These are phyloP conservation scores for Aphodius sticticus DNA, from an alignment of 2,888 invertebrate species.

Conservation along the genomic window DNA sequence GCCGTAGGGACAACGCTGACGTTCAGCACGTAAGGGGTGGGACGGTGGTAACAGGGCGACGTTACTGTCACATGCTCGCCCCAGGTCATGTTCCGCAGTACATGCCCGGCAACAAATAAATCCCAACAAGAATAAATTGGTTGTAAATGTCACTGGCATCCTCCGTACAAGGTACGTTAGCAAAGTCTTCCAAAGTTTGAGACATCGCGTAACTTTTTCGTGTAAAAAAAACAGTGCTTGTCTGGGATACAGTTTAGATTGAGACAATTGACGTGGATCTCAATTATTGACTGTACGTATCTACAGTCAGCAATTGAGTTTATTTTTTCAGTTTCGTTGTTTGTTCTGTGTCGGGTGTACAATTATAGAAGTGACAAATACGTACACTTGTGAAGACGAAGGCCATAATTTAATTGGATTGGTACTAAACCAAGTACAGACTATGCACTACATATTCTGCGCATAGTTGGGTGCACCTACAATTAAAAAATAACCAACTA, in stretches of 20 bases:
- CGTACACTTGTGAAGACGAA: too few relatives aligned
- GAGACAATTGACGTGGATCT: not conserved
- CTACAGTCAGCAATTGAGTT: too few relatives aligned
- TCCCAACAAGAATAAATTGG: slow-evolving; percentile 20
- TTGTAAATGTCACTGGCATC: slow-evolving; percentile 17
- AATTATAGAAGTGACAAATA: too few relatives aligned
- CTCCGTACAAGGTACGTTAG: not conserved
- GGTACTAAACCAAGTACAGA: too few relatives aligned
- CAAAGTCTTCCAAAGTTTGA: not conserved
- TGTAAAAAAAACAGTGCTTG: not conserved
- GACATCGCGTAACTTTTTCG: not conserved
- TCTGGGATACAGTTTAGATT: not conserved
- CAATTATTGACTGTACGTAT: too few relatives aligned
- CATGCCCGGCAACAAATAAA: slow-evolving; percentile 13
- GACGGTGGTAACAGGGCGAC: not conserved
- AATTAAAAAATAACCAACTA: too few relatives aligned
- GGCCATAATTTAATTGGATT: too few relatives aligned
- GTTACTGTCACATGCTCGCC: slow-evolving; percentile 18
- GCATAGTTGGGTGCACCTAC: too few relatives aligned
- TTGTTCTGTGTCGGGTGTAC: too few relatives aligned
- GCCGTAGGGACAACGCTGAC: not conserved
- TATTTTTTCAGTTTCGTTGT: too few relatives aligned
- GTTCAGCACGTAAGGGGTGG: not conserved
- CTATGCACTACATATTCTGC: too few relatives aligned
- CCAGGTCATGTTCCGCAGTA: not conserved